These are phyloP conservation scores for Paedocypris sp. DNA, from an alignment of 2,113 vertebrate genomes.

Conservation along the genomic window DNA sequence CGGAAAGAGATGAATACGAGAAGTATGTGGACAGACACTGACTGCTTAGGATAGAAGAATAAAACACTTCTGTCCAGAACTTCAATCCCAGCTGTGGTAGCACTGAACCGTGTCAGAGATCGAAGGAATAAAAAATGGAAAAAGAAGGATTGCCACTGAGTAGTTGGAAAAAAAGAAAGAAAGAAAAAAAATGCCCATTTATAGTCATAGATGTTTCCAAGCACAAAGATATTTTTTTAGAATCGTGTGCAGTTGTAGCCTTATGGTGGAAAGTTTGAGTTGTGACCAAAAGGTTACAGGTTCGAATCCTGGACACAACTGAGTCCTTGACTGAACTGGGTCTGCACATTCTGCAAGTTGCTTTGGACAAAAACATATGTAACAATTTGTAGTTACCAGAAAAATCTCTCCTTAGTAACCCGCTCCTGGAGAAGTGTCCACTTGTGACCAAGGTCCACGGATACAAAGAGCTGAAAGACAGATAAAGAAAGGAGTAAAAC, in stretches of 20 bases:
- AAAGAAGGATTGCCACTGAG: background rate
- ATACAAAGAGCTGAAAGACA: constrained; percentile 71
- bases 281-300: no score
- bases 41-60: constrained; percentile 27
- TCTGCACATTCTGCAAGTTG: no score
- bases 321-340: no score
- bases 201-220: no score
- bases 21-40: background rate
- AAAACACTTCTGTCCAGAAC: constrained; percentile 37
- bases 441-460: constrained; percentile 78
- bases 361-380: no score
- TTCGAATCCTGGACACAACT: no score
- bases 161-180: background rate
- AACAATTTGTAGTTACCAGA: constrained; percentile 86
- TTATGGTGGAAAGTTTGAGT: no score
- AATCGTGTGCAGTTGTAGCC: no score
- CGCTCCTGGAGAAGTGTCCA: constrained; percentile 85
- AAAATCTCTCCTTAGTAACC: constrained; percentile 84
- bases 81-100: constrained; percentile 8
- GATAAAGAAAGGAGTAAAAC: constrained; percentile 3
- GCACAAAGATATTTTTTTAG: no score
- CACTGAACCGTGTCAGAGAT: constrained; percentile 13
- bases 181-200: background rate
- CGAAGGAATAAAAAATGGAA: background rate
- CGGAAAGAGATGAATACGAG: background rate